Conservation (phyloP, 92 coral and sea anemone genomes). For the Isaurus tuberculatus region DNA sequence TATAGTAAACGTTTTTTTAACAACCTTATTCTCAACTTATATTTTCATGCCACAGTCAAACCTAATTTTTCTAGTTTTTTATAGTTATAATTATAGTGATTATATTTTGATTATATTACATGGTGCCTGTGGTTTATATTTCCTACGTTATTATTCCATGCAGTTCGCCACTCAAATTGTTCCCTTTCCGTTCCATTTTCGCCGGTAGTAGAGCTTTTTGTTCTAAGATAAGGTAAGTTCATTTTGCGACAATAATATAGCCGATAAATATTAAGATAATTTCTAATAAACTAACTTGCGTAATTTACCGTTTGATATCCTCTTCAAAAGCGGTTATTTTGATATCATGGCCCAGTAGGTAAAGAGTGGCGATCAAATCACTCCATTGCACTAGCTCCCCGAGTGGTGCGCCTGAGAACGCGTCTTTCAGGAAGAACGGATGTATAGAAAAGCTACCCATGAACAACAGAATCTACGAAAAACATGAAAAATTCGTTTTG, state of each 20-base stretch:
- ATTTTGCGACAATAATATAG: neutral
- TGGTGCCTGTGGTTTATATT: no score
- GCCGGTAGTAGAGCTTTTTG: no score
- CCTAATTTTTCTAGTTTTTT: no score
- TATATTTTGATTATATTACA: no score
- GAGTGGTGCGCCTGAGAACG: conserved; percentile 60
- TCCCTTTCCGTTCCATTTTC: no score
- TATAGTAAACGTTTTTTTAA: no score
- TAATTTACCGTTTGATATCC: conserved; percentile 41
- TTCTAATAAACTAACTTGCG: neutral
- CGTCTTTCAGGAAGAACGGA: conserved; percentile 33
- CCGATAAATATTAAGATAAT: no score
- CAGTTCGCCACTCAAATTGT: no score
- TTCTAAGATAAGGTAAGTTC: neutral
- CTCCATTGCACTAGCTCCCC: conserved; percentile 70
- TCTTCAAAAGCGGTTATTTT: conserved; percentile 1
- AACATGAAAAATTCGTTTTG: neutral
- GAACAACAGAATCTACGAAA: conserved; percentile 52
- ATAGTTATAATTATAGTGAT: no score
- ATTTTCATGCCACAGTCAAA: no score
- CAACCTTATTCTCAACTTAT: no score
- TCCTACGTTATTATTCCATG: no score
- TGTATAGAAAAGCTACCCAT: conserved; percentile 51
- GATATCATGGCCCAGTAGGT: conserved; percentile 63
- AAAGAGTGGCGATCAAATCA: conserved; percentile 54